These are phyloP conservation scores for Pherbina coryleti DNA, from an alignment of 2,888 invertebrate species.

Conservation along the genomic window DNA sequence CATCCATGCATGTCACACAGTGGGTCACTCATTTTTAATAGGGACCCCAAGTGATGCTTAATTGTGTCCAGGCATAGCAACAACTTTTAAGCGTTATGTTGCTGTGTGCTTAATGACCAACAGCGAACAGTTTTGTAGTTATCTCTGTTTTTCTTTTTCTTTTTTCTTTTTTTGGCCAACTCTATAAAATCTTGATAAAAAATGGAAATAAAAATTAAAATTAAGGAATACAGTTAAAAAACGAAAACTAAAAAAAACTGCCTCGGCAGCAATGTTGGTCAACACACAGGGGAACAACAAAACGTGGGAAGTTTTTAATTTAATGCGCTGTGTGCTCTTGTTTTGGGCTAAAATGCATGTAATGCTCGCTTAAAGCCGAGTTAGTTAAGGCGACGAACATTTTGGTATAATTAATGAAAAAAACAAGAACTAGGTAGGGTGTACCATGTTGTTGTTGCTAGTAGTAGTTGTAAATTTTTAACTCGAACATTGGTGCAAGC, in stretches of 20 bases:
- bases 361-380: neutral
- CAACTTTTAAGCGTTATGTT: constrained; percentile 26
- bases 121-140: constrained; percentile 15
- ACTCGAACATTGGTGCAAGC: too few relatives aligned
- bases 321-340: neutral
- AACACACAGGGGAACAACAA: neutral
- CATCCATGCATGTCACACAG: constrained; percentile 19
- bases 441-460: neutral
- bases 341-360: constrained; percentile 21
- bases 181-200: constrained; percentile 61
- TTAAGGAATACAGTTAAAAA: constrained; percentile 18
- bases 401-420: constrained; percentile 56
- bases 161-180: constrained; percentile 33
- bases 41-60: constrained; percentile 52
- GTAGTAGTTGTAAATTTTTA: neutral
- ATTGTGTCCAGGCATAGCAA: constrained; percentile 54
- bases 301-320: constrained; percentile 39
- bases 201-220: constrained; percentile 38
- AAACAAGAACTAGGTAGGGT: neutral
- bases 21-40: constrained; percentile 25
- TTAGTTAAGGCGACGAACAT: constrained; percentile 28
- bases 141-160: neutral
- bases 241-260: constrained; percentile 50
- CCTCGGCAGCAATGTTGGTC: constrained; percentile 9
- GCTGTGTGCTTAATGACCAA: constrained; percentile 10